phyloP scores from a whole-genome alignment of 2,888 invertebrate species.

The Pedicia rivosa region DNA sequence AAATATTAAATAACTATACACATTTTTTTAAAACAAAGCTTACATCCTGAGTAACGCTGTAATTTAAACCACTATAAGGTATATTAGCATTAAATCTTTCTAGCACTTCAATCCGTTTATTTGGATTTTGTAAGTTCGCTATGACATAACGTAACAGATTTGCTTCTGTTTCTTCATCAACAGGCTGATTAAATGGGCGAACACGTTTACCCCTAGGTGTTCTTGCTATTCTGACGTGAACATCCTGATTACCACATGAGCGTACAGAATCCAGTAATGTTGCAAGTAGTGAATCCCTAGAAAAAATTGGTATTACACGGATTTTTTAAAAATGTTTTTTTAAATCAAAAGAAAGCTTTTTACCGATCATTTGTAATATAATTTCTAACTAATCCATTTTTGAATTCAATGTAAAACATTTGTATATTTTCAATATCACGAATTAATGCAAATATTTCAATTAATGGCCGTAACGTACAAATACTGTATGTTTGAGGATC shows the following conservation, averaged over 20 bases:
- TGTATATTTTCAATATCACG: slow-evolving; percentile 85
- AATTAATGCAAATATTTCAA: slow-evolving; percentile 81
- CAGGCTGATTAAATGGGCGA: slow-evolving; percentile 74
- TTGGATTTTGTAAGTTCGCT: slow-evolving; percentile 35
- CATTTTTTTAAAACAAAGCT: slow-evolving; percentile 23
- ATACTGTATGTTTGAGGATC: slow-evolving; percentile 92
- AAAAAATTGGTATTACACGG: slow-evolving; percentile 11
- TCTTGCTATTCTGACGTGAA: slow-evolving; percentile 76
- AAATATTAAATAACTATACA: slow-evolving; percentile 1
- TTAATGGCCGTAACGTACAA: slow-evolving; percentile 65
- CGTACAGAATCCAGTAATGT: slow-evolving; percentile 92
- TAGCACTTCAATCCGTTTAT: slow-evolving; percentile 59
- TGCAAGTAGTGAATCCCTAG: slow-evolving; percentile 86
- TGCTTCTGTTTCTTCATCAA: slow-evolving; percentile 94
- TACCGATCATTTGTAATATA: slow-evolving; percentile 87
- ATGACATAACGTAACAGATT: slow-evolving; percentile 48
- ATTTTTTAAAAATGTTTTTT: slow-evolving; percentile 3
- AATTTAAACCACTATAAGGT: slow-evolving; percentile 92
- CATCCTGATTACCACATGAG: slow-evolving; percentile 92
- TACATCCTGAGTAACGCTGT: slow-evolving; percentile 93
- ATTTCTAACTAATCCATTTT: slow-evolving; percentile 73
- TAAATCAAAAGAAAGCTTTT: slow-evolving; percentile 9
- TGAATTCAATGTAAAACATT: slow-evolving; percentile 84
- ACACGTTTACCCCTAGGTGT: slow-evolving; percentile 78
- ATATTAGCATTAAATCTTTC: slow-evolving; percentile 94